Conservation (phyloP, 2,797 vertebrate species). For the Spheniscus humboldti region DNA sequence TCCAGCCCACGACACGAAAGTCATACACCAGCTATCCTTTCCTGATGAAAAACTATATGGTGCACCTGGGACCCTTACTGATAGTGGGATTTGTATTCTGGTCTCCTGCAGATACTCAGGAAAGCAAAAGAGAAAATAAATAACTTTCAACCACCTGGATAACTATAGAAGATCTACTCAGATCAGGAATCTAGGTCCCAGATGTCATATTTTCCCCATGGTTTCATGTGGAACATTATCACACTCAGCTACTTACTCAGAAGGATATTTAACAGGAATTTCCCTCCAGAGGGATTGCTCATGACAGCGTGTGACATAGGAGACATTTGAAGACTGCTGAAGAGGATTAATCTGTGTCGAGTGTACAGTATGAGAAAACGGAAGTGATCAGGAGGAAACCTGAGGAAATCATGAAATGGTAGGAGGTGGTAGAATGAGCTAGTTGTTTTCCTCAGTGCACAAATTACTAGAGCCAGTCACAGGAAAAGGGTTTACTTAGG, state of each 20-base stretch:
- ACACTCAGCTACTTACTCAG: slow-evolving; percentile 10
- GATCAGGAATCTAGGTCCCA: background rate
- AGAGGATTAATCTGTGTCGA: background rate
- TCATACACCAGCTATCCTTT: background rate
- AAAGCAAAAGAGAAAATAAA: slow-evolving; percentile 7
- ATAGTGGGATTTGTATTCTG: background rate
- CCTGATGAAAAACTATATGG: background rate
- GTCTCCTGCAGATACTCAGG: background rate
- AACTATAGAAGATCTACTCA: background rate
- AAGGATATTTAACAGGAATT: slow-evolving; percentile 12
- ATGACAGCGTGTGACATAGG: background rate
- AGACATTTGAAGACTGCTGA: background rate
- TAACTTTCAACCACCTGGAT: background rate
- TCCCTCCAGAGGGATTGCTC: slow-evolving; percentile 3
- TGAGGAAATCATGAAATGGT: background rate
- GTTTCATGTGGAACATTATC: background rate
- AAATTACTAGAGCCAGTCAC: background rate
- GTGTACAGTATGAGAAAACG: background rate
- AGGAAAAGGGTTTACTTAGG: slow-evolving; percentile 1
- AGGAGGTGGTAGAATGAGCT: background rate
- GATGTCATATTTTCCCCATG: background rate
- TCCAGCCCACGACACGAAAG: background rate
- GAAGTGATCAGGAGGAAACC: background rate
- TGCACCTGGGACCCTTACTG: background rate
- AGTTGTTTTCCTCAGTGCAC: background rate